Evolutionary conservation across 2,797 vertebrate genomes (phyloP), one percentile per base, ranked within the genome.

Genomic region (Bryconaethiops microstoma): DNA sequence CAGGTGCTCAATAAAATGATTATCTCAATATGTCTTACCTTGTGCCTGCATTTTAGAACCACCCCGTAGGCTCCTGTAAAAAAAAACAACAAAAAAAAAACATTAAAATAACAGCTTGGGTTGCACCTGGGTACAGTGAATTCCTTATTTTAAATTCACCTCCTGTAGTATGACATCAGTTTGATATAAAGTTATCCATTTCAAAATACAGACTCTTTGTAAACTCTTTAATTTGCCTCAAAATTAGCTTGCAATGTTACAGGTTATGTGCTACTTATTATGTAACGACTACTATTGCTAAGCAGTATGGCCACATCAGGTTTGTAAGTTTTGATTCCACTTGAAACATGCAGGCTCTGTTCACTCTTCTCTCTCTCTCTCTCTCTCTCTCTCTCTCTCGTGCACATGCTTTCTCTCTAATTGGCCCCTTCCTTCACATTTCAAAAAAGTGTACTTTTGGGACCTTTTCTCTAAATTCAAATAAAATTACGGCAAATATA

Each of bases 1-100:
- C 42, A 7, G 45, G 6, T 62, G 23, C 25, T 23, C 23, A 62
- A 16, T 14, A 35, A 17, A 16, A 35, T 9, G 13, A 39, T 16
- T 3, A 6, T 29, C 0, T 7, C 68, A 52, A 52, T 35, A 5
- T 25, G 2, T 5, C 91, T 93, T 94, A 95, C 94, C 94, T 95
- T 95, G 78, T 95, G 94, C 68, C 94, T 93, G 93, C 94, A 95
- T 90, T 95, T 95, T 48, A 95, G 93, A 88, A 95, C 94, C 89
- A 95, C 94, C 84, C 94, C 94, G 91, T 95, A 95, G 52, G 94
- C 94, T 86, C 94, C 94, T 95, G 82, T 23, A 54, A n/a, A 78
- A 2, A 67, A 55, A 16, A 76, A 42, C 23, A 52, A 40, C 6
- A 14, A 64, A 50, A 23, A 25, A n/a, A 4, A 59, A 9, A 21